Base-by-base conservation (phyloP, 35 echinoderm and acorn worm species). In the Ptychodera flava region DNA sequence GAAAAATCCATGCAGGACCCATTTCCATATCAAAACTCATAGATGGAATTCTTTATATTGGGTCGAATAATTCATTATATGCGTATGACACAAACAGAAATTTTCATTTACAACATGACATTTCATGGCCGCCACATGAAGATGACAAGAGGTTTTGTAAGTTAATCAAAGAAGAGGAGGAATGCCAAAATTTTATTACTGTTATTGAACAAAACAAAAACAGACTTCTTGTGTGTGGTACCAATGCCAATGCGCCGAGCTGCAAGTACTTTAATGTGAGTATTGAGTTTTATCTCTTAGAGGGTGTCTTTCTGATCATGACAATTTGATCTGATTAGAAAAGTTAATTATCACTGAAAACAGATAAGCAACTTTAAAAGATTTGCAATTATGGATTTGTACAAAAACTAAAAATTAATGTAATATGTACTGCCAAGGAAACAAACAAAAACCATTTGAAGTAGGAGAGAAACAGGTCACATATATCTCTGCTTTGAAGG, bases 151-250 rank as follows among this genome's bases (percentile, higher is more conserved):
- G 22, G 6, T 64, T 64, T 64, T 64, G 45, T 64, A 64, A 6
- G 6, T 64, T 64, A 22, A 64, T 12, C 6, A 64, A 64, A 64
- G 45, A 85, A 34, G 29, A 86, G 0, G 89, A 83, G 87, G 88
- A 89, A 35, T 93, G 92, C 36, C 88, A 90, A 78, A 93, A 93
- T 52, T 93, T 80, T 64, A 86, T 93, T 32, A 81, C 83, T 76
- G 92, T 93, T 27, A 36, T 93, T 34, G 81, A 89, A 81, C 12
- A 34, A 1, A 93, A 93, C 32, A 38, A 86, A 15, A 89, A 89
- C 75, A 89, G 31, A 80, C 77, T 90, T 16, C 37, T 93, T 36
- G 88, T 90, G 27, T 93, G 92, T 45, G 92, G 92, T 32, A 93
- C 92, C 30, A 90, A 93, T 83, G 88, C 92, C 30, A 83, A 89